Evolutionary conservation across 2,797 vertebrate genomes (phyloP).

Genomic region (Trachurus trachurus): DNA sequence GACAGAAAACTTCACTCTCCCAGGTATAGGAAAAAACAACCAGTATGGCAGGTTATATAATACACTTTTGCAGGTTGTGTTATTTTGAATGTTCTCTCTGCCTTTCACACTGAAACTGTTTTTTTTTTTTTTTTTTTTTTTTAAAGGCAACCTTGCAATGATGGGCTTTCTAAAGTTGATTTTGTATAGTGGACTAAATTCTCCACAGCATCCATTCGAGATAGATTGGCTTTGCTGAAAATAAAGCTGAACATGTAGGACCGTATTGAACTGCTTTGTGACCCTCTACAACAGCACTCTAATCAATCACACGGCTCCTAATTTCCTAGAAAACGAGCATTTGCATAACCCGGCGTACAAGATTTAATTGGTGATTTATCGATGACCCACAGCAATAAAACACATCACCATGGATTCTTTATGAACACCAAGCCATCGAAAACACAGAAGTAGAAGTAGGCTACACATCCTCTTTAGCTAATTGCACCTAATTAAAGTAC

Average conservation of each 20-base stretch:
- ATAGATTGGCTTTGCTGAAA: conserved; percentile 21
- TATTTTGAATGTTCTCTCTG: background rate
- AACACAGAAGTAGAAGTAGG: background rate
- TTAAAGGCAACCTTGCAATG: background rate
- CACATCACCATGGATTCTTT: background rate
- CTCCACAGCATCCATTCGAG: background rate
- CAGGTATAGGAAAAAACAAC: background rate
- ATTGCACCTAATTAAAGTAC: background rate
- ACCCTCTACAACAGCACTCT: background rate
- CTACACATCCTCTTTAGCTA: background rate
- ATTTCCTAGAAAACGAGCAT: background rate
- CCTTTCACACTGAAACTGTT: background rate
- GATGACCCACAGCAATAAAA: conserved; percentile 16
- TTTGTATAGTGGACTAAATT: background rate
- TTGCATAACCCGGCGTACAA: background rate
- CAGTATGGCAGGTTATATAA: background rate
- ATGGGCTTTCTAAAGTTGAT: conserved; percentile 14
- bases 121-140: background rate
- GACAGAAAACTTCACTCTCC: background rate
- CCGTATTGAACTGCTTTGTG: background rate
- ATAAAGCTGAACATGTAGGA: background rate
- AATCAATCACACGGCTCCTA: conserved; percentile 10
- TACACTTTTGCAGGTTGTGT: background rate
- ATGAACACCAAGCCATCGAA: background rate
- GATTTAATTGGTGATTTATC: background rate